A percentile compares a stretch with the other conserved stretches of the same genome.
Conservation (phyloP, 2,888 invertebrate genomes). For the Lasioglossum calceatum region DNA sequence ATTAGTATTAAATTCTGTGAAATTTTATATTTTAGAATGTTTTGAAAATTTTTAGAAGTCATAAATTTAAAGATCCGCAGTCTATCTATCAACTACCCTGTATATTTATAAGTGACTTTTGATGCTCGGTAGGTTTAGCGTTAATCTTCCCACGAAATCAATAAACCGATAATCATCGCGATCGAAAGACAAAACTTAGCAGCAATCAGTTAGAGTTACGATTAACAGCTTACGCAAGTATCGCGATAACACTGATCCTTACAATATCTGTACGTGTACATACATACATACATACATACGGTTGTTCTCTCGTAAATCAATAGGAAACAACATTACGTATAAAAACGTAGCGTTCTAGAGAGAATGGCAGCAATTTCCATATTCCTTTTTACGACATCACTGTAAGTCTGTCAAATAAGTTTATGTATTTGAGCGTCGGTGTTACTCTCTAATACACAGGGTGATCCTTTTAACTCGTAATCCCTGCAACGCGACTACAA, state of each 20-base stretch:
- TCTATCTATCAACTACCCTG: too few relatives aligned
- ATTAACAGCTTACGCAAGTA: neutral
- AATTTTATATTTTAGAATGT: too few relatives aligned
- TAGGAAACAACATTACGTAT: conserved; percentile 5
- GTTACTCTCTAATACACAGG: neutral
- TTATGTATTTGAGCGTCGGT: conserved; percentile 3
- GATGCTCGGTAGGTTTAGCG: neutral
- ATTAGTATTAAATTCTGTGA: too few relatives aligned
- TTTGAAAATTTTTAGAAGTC: too few relatives aligned
- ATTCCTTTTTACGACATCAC: neutral
- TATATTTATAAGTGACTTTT: too few relatives aligned
- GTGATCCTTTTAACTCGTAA: conserved; percentile 1
- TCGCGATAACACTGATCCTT: neutral
- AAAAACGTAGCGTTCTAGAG: neutral
- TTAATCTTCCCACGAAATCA: neutral
- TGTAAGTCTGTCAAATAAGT: conserved; percentile 9
- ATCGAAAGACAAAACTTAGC: neutral
- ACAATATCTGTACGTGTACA: neutral
- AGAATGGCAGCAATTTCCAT: conserved; percentile 13
- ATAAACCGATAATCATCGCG: neutral
- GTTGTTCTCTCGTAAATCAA: neutral
- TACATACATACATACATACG: neutral
- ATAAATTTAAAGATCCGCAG: too few relatives aligned
- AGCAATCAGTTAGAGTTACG: neutral
- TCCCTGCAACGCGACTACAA: neutral